phyloP scores from a whole-genome alignment of 1,140 invertebrate genomes.

The Acromyrmex charruanus region DNA sequence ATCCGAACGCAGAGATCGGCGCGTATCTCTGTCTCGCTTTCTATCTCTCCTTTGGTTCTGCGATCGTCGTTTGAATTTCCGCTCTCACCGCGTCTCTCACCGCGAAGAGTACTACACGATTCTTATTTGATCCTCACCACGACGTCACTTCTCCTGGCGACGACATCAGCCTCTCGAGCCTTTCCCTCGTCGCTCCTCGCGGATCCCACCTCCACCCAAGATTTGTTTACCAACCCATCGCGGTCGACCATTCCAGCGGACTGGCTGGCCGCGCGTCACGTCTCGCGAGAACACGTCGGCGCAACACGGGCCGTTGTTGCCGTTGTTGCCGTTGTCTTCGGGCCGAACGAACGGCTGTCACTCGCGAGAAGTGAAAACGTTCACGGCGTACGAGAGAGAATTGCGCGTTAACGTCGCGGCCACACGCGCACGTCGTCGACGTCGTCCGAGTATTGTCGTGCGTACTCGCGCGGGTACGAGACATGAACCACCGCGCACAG shows the following conservation, averaged over 20 bases:
- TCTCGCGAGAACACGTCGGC: constrained; percentile 62
- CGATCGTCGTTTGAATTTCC: constrained; percentile 31
- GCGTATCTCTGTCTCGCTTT: background rate
- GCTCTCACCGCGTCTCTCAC: background rate
- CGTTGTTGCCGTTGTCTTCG: background rate
- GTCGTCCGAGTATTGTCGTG: constrained; percentile 34
- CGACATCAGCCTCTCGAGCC: constrained; percentile 40
- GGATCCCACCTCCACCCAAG: constrained; percentile 66
- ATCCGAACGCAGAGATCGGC: constrained; percentile 13
- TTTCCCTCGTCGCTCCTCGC: constrained; percentile 50
- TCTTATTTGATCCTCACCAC: background rate
- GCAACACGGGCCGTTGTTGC: background rate
- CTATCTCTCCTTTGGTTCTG: background rate
- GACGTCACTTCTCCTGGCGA: background rate
- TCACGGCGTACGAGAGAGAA: background rate
- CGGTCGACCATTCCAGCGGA: constrained; percentile 55
- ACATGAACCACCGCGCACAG: constrained; percentile 82
- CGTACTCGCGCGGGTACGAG: constrained; percentile 75
- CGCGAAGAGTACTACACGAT: background rate
- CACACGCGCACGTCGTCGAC: constrained; percentile 16
- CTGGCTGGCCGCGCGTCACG: constrained; percentile 60
- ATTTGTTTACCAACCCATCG: constrained; percentile 79
- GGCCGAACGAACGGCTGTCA: constrained; percentile 29
- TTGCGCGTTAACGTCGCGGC: constrained; percentile 38
- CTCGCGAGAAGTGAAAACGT: constrained; percentile 42